Conservation (phyloP, 2,888 invertebrate species). For the Pristionchus exspectatus region DNA sequence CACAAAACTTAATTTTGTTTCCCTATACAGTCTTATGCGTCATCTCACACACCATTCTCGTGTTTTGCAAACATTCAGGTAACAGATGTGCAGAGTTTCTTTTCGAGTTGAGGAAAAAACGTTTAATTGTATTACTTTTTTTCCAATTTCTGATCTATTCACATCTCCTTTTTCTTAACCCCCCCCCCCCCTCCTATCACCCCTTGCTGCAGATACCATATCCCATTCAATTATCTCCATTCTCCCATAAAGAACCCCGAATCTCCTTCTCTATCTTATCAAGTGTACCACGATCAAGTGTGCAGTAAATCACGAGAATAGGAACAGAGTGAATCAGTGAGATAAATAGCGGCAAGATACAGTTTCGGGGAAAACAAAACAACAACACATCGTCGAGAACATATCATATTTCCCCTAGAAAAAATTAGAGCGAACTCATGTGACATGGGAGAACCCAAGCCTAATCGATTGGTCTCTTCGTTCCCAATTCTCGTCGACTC, state of each 20-base stretch:
- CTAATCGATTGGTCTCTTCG: not conserved
- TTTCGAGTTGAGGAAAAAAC: too few species aligned
- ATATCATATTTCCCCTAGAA: not conserved
- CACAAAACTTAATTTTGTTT: too few species aligned
- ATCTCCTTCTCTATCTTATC: not conserved
- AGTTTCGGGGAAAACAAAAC: not conserved
- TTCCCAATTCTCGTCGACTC: conserved; percentile 10
- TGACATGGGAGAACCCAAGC: not conserved
- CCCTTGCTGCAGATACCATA: not conserved
- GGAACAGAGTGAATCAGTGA: not conserved
- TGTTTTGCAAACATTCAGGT: too few species aligned
- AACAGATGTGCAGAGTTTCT: not conserved
- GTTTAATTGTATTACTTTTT: too few species aligned
- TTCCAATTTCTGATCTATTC: not conserved
- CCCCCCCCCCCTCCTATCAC: not conserved
- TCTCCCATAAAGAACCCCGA: not conserved
- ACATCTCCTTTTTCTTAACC: not conserved
- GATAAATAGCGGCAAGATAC: not conserved
- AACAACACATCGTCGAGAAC: not conserved
- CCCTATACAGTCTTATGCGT: too few species aligned
- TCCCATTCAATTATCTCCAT: not conserved
- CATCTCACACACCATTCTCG: too few species aligned
- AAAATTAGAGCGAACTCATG: not conserved
- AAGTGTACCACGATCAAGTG: not conserved
- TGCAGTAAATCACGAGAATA: not conserved